Evolutionary conservation across 2,888 invertebrate genomes (phyloP).

Genomic region (Hylaea fasciaria): DNA sequence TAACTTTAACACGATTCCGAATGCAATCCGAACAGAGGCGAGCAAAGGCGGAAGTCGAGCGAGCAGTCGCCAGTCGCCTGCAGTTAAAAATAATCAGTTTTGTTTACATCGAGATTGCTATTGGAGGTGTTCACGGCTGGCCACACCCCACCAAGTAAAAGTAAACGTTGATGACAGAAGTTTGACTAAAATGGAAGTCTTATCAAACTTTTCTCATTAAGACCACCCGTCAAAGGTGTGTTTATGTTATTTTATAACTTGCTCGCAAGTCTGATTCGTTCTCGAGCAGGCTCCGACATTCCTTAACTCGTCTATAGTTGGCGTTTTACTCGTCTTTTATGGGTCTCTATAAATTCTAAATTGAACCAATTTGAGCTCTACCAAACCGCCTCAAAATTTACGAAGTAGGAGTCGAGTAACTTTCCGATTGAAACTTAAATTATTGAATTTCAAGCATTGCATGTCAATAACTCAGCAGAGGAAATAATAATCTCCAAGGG

Average conservation of each 20-base stretch:
- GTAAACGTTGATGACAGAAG: conserved; percentile 79
- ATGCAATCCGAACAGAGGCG: conserved; percentile 70
- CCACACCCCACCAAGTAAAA: conserved; percentile 62
- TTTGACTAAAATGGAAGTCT: conserved; percentile 81
- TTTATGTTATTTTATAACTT: conserved; percentile 81
- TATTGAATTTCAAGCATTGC: conserved; percentile 17
- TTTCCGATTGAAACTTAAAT: conserved; percentile 23
- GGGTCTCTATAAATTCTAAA: conserved; percentile 28
- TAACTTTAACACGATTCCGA: conserved; percentile 74
- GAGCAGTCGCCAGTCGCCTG: conserved; percentile 47
- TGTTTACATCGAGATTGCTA: conserved; percentile 73
- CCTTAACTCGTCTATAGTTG: conserved; percentile 37
- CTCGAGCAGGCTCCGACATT: conserved; percentile 39
- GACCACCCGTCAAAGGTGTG: conserved; percentile 80
- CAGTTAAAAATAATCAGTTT: conserved; percentile 68
- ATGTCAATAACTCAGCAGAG: conserved; percentile 22
- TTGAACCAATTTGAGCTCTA: conserved; percentile 16
- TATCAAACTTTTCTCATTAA: conserved; percentile 84
- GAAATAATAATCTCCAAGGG: conserved; percentile 27
- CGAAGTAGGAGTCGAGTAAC: conserved; percentile 8
- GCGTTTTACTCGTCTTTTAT: conserved; percentile 35
- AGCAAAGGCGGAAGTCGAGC: conserved; percentile 65
- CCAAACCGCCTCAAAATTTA: conserved; percentile 19
- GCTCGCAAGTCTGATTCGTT: conserved; percentile 66
- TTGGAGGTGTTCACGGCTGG: conserved; percentile 58